These are phyloP conservation scores for Chloroclysta siterata DNA, from an alignment of 2,888 invertebrate species.

Conservation along the genomic window DNA sequence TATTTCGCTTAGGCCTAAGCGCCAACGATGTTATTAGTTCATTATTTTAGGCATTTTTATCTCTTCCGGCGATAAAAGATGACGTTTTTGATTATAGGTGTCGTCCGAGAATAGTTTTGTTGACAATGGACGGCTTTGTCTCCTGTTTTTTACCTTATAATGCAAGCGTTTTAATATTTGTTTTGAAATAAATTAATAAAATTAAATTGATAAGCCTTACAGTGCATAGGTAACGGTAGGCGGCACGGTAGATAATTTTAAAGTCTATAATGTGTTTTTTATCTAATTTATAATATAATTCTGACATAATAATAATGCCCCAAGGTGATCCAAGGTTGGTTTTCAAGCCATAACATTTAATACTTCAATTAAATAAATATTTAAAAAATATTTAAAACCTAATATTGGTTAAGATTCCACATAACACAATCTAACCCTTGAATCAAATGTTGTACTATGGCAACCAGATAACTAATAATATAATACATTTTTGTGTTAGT, in stretches of 20 bases:
- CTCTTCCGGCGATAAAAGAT: conserved; percentile 75
- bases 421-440: no score
- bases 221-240: background rate
- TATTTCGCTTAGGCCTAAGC: conserved; percentile 74
- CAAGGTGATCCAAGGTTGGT: no score
- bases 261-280: background rate
- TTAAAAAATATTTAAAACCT: no score
- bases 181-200: background rate
- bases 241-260: background rate
- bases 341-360: background rate
- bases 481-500: no score
- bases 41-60: conserved; percentile 81
- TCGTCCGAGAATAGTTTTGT: conserved; percentile 54
- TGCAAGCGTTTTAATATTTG: background rate
- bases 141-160: conserved; percentile 19
- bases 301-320: background rate
- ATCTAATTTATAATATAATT: background rate
- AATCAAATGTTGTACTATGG: no score
- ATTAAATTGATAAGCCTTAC: background rate
- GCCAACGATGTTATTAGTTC: conserved; percentile 72
- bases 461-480: no score
- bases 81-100: conserved; percentile 63
- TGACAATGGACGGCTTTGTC: conserved; percentile 42
- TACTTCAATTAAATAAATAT: no score
- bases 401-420: no score